Evolutionary conservation across 2,888 invertebrate genomes (phyloP).

Genomic region (Thereva unica): DNA sequence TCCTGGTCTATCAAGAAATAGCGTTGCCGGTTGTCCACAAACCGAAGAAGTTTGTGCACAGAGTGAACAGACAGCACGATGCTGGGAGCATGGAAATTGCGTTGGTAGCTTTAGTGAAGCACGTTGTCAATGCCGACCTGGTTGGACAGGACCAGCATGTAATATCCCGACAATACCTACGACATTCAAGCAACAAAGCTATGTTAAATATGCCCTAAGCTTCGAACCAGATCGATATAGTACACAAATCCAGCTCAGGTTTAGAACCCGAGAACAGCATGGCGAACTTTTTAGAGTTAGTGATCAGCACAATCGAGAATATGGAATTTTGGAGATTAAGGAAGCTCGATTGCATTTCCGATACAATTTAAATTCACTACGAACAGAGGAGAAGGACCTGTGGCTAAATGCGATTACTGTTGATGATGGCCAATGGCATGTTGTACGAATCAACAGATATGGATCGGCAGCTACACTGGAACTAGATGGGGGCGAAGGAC

Average conservation of each 20-base stretch:
- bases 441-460: conserved; percentile 85
- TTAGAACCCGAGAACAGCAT: conserved; percentile 89
- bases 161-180: conserved; percentile 84
- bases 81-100: conserved; percentile 94
- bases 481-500: conserved; percentile 92
- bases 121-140: conserved; percentile 92
- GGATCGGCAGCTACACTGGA: conserved; percentile 91
- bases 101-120: conserved; percentile 87
- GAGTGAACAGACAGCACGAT: conserved; percentile 81
- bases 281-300: conserved; percentile 93
- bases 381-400: conserved; percentile 88
- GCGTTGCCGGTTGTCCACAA: conserved; percentile 88
- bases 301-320: conserved; percentile 92
- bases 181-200: conserved; percentile 91
- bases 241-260: conserved; percentile 89
- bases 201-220: conserved; percentile 94
- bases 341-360: conserved; percentile 88
- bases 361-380: conserved; percentile 88
- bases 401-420: conserved; percentile 89
- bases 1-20: conserved; percentile 85
- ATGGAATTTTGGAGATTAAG: conserved; percentile 89
- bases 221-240: conserved; percentile 92
- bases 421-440: conserved; percentile 97
- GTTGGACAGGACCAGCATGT: conserved; percentile 91
- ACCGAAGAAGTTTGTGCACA: conserved; percentile 91